Percentiles rank a stretch among this genome's conserved stretches.
Evolutionary conservation across 1,140 invertebrate genomes (phyloP).

Genomic region (Arctopsyche grandis): DNA sequence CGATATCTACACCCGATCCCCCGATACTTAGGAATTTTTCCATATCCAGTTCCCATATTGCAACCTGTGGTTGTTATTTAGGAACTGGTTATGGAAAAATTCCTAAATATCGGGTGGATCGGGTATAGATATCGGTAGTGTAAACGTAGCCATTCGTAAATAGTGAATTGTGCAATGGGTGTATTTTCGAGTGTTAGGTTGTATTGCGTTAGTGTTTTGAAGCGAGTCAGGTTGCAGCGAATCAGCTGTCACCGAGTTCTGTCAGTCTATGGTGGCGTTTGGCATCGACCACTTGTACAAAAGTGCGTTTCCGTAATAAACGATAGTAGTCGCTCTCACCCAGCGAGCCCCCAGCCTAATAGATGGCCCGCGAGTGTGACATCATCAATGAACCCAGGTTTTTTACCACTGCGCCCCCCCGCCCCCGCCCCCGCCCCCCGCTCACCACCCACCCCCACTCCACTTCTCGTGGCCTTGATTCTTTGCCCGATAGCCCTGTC

Average conservation of each 20-base stretch:
- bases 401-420: background rate
- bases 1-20: too few relatives aligned
- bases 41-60: too few relatives aligned
- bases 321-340: background rate
- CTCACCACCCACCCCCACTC: background rate
- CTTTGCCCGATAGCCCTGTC: background rate
- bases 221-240: too few relatives aligned
- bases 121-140: too few relatives aligned
- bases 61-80: too few relatives aligned
- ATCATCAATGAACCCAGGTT: background rate
- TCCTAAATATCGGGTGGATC: too few relatives aligned
- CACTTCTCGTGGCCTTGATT: background rate
- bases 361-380: conserved; percentile 8
- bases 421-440: background rate
- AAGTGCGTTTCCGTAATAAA: background rate
- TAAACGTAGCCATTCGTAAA: too few relatives aligned
- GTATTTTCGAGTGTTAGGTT: background rate
- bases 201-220: background rate
- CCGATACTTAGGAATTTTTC: too few relatives aligned
- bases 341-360: too few relatives aligned
- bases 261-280: background rate
- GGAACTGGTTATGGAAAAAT: too few relatives aligned
- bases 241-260: background rate
- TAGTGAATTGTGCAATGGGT: too few relatives aligned
- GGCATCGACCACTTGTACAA: background rate